Conservation (phyloP, 2,888 invertebrate genomes). For the Drosophila neutralis region DNA sequence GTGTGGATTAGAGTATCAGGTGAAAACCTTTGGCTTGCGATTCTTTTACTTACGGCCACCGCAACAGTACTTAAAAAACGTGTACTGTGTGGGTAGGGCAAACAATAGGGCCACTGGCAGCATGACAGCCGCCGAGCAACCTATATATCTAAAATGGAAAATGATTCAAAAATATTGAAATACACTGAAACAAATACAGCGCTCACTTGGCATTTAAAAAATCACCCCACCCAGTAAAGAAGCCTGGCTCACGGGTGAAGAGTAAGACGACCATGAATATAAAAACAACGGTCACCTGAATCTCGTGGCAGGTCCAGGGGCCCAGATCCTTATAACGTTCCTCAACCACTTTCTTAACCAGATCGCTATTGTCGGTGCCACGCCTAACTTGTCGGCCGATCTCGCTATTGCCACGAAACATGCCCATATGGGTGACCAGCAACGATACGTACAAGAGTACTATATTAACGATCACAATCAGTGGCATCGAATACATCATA, state of each 20-base stretch:
- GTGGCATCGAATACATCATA: slow-evolving; percentile 68
- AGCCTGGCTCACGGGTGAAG: slow-evolving; percentile 93
- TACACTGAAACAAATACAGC: not conserved
- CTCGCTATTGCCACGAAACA: slow-evolving; percentile 69
- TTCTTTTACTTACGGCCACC: slow-evolving; percentile 50
- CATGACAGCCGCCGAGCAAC: slow-evolving; percentile 88
- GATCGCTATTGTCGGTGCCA: slow-evolving; percentile 86
- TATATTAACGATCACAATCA: slow-evolving; percentile 51
- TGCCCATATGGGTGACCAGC: slow-evolving; percentile 76
- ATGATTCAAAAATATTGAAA: not conserved
- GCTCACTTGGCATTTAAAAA: slow-evolving; percentile 66
- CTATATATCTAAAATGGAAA: slow-evolving; percentile 52
- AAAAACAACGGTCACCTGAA: slow-evolving; percentile 89
- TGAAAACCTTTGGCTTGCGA: not conserved
- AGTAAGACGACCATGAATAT: slow-evolving; percentile 90
- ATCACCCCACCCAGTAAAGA: slow-evolving; percentile 93
- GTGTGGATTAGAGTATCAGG: not conserved
- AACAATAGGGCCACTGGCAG: slow-evolving; percentile 92
- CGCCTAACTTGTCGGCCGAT: slow-evolving; percentile 42
- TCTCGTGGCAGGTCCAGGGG: slow-evolving; percentile 91
- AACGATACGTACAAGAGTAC: slow-evolving; percentile 56
- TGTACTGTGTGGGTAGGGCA: slow-evolving; percentile 90
- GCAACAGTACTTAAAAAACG: slow-evolving; percentile 89
- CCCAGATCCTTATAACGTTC: slow-evolving; percentile 88
- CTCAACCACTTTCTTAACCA: slow-evolving; percentile 86